Base-by-base conservation (phyloP, 2,888 invertebrate species). In the Pammene fasciana region DNA sequence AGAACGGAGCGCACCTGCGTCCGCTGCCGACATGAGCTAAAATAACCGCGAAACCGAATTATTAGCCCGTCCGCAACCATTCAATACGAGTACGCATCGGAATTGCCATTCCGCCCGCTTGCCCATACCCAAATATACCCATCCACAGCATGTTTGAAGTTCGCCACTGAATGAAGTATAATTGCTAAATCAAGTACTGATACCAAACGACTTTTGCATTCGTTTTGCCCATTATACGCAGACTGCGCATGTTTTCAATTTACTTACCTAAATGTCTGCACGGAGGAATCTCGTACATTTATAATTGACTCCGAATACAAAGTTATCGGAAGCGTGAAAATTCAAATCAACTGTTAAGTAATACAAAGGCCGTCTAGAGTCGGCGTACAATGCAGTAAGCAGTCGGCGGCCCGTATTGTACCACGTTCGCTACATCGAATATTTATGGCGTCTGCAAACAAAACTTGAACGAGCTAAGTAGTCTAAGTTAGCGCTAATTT, bases 1-100 rank as follows among this genome's bases (percentile, higher is more conserved):
- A 82, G 84, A 80, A 78, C 77, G 64, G 70, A 74, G 77, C 73
- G 75, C 86, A 90, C 88, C 91, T 92, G 91, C 81, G 85, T 74
- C 84, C 80, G 77, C 79, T 79, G 80, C 78, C 83, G 81, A 84
- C 82, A 85, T 83, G 83, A 82, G 84, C 85, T 87, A 85, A 88
- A 90, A 90, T 89, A 86, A 88, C 90, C 91, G 83, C 87, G 82
- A 88, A 90, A 90, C 89, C 87, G 88, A 89, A 87, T 90, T 89
- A 90, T 87, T 88, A 85, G 81, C 81, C 75, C 80, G 83, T 82
- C 79, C 84, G 79, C 81, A 78, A 75, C 82, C 80, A 86, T 86
- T 85, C 86, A 85, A 82, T 85, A 82, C 80, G 78, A 82, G 81
- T 81, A 85, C 84, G 80, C 81, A 83, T 80, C 80, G 75, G 76